phyloP scores from a whole-genome alignment of 2,797 vertebrate genomes.

The Cheirogaleus major region DNA sequence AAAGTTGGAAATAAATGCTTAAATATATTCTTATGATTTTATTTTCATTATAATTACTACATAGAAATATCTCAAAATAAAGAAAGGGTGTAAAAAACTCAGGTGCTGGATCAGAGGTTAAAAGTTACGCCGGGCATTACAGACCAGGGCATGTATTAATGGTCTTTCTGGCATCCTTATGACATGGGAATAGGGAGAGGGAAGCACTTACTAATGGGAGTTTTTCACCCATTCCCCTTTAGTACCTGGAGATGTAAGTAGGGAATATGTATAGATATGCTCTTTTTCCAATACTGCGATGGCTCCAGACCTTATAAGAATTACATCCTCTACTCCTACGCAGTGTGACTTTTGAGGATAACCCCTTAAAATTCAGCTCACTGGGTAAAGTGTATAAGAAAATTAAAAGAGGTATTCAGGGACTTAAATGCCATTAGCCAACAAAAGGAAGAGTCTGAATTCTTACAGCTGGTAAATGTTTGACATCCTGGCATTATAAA shows the following conservation, averaged over 20 bases:
- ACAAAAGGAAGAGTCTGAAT: conserved; percentile 64
- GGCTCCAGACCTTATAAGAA: not conserved
- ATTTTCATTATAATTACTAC: not conserved
- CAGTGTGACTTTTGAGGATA: not conserved
- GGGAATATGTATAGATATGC: not conserved
- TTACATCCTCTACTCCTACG: not conserved
- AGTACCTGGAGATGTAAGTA: not conserved
- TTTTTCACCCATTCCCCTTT: not conserved
- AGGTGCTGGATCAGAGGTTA: not conserved
- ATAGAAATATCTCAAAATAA: conserved; percentile 34
- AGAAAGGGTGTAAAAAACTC: not conserved
- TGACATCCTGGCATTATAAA: conserved; percentile 74
- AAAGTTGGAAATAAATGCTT: not conserved
- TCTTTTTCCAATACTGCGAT: not conserved
- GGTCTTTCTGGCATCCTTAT: not conserved
- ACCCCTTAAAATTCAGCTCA: conserved; percentile 3
- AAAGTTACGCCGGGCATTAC: not conserved
- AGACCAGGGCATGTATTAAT: not conserved
- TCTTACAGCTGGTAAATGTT: conserved; percentile 72
- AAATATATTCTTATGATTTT: not conserved
- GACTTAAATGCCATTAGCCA: not conserved
- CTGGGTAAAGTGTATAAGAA: not conserved
- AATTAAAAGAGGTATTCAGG: not conserved
- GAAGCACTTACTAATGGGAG: not conserved
- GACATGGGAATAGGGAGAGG: not conserved